These are phyloP conservation scores for Lacanobia wlatinum DNA, from an alignment of 2,888 invertebrate species.

Conservation along the genomic window DNA sequence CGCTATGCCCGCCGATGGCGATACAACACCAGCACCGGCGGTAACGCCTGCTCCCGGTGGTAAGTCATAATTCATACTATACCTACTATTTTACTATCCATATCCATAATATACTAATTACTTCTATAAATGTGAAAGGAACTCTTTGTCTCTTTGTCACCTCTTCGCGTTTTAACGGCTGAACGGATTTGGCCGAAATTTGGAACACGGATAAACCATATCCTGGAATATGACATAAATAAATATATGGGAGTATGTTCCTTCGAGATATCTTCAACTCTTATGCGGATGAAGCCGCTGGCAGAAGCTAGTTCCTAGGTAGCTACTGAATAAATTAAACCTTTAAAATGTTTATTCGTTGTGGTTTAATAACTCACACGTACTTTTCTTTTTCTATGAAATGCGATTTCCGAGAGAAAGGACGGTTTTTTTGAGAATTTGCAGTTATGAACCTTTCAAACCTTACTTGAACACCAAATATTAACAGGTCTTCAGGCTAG, in stretches of 20 bases:
- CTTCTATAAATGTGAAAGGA: background rate
- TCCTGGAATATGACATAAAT: too few relatives aligned
- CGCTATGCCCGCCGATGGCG: slow-evolving; percentile 29
- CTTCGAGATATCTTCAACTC: background rate
- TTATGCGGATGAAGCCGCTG: too few relatives aligned
- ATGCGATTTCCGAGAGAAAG: background rate
- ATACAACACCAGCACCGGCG: background rate
- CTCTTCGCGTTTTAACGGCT: background rate
- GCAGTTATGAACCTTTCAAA: background rate
- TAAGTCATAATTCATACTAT: slow-evolving; percentile 1
- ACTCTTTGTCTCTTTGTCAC: background rate
- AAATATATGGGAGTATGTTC: too few relatives aligned
- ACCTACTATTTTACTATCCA: too few relatives aligned
- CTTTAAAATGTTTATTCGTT: too few relatives aligned
- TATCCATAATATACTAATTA: too few relatives aligned
- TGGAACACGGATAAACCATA: background rate
- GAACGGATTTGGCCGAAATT: background rate
- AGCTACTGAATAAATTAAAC: too few relatives aligned
- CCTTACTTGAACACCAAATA: too few relatives aligned
- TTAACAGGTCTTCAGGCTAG: background rate
- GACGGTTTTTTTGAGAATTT: background rate
- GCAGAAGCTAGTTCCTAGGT: too few relatives aligned
- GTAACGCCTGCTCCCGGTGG: background rate
- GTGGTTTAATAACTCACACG: too few relatives aligned
- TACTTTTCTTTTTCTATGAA: too few relatives aligned